Evolutionary conservation across 2,888 invertebrate species (phyloP).

Genomic region (Troides helena): DNA sequence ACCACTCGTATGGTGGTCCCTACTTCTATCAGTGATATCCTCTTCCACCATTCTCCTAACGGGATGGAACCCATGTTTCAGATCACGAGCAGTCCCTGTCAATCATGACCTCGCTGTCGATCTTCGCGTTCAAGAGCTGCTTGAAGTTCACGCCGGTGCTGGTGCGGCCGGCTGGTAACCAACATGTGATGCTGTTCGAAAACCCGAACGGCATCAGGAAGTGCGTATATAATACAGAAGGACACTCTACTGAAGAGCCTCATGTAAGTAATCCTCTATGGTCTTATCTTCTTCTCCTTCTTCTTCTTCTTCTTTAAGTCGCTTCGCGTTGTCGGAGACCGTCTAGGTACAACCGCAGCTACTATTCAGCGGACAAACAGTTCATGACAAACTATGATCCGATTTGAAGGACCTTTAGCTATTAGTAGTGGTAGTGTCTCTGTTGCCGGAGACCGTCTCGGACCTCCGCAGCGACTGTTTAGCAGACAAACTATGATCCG

Average conservation of each 20-base stretch:
- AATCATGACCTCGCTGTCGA: constrained; percentile 51
- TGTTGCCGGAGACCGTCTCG: too few relatives aligned
- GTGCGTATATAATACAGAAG: constrained; percentile 44
- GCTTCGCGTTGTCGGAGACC: too few relatives aligned
- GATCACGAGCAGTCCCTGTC: constrained; percentile 54
- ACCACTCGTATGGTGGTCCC: too few relatives aligned
- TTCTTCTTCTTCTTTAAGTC: not conserved
- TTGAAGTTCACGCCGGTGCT: constrained; percentile 61
- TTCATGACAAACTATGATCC: too few relatives aligned
- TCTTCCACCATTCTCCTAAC: not conserved
- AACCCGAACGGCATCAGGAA: constrained; percentile 54
- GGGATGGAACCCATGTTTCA: constrained; percentile 31
- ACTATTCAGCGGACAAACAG: too few relatives aligned
- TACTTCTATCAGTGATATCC: too few relatives aligned
- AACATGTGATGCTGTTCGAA: constrained; percentile 57
- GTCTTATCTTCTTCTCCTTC: not conserved
- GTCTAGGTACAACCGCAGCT: too few relatives aligned
- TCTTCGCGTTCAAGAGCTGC: constrained; percentile 59
- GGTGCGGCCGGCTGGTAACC: constrained; percentile 37
- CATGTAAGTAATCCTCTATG: constrained; percentile 47
- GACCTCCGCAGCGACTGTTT: too few relatives aligned
- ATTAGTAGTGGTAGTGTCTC: too few relatives aligned
- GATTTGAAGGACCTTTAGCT: too few relatives aligned
- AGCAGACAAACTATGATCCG: too few relatives aligned
- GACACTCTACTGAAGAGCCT: constrained; percentile 47